phyloP scores from a whole-genome alignment of 2,797 vertebrate species.

The Parauchenoglanis punctatus region DNA sequence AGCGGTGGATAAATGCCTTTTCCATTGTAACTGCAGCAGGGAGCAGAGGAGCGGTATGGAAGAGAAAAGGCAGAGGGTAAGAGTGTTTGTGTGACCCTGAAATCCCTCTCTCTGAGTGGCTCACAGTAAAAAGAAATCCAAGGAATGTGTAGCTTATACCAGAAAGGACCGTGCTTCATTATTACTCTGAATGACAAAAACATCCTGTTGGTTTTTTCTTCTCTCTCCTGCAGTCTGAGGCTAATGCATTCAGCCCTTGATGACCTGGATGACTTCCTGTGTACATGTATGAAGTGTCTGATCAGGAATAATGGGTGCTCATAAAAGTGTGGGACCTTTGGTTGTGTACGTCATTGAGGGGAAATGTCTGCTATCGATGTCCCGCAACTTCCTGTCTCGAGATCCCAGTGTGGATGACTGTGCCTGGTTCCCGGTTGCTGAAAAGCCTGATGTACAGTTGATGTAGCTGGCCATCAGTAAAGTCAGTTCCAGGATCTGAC shows the following conservation, averaged over 20 bases:
- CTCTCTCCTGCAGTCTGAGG: not conserved
- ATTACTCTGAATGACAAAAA: constrained; percentile 23
- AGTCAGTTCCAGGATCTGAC: constrained; percentile 90
- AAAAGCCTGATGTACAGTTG: constrained; percentile 77
- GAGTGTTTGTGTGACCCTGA: constrained; percentile 21
- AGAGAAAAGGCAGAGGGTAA: constrained; percentile 14
- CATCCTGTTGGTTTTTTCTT: not conserved
- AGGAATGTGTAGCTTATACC: constrained; percentile 49
- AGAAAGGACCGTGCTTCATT: constrained; percentile 14
- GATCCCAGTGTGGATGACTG: constrained; percentile 49
- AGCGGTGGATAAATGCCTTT: constrained; percentile 15
- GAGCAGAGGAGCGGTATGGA: constrained; percentile 6
- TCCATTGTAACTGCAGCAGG: constrained; percentile 14
- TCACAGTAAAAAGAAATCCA: constrained; percentile 18
- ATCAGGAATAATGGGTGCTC: constrained; percentile 56
- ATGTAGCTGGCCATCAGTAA: constrained; percentile 93
- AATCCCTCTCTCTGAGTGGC: constrained; percentile 27
- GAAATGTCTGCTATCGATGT: constrained; percentile 80
- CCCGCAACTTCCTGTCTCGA: constrained; percentile 71
- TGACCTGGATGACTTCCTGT: not conserved
- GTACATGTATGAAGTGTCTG: constrained; percentile 1
- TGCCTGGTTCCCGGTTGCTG: constrained; percentile 63
- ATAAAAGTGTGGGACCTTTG: constrained; percentile 88
- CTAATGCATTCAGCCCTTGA: not conserved
- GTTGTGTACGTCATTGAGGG: constrained; percentile 80